Percentiles rank a stretch among this genome's conserved stretches.
phyloP scores from a whole-genome alignment of 2,113 vertebrate species.

The Prolemur simus region DNA sequence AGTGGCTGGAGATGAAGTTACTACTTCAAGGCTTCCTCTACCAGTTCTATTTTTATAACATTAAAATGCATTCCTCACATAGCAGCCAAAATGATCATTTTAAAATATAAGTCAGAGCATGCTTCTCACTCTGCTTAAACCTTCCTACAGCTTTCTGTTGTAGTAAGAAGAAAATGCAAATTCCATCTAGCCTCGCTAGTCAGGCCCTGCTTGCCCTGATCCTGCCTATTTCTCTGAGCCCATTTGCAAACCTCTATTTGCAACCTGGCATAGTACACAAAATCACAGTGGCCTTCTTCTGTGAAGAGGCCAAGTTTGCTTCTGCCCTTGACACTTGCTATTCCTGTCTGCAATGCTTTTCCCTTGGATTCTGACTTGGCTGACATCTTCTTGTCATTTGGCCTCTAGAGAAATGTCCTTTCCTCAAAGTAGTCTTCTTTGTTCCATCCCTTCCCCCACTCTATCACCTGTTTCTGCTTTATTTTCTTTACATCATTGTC shows the following conservation, averaged over 20 bases:
- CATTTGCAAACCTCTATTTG: neutral
- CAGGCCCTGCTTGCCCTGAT: neutral
- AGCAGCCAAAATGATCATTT: neutral
- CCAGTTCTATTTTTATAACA: slow-evolving; percentile 1
- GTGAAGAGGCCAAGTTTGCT: neutral
- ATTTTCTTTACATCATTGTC: neutral
- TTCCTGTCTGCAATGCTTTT: neutral
- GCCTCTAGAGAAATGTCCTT: neutral
- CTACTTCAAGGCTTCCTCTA: neutral
- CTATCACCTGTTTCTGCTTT: neutral
- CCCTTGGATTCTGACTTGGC: neutral
- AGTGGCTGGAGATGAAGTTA: neutral
- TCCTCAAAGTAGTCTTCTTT: neutral
- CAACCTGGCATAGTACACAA: neutral
- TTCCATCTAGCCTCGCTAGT: neutral
- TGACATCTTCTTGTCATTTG: neutral
- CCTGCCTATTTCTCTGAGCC: neutral
- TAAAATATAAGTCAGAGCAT: neutral
- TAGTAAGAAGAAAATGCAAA: neutral
- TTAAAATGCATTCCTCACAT: neutral
- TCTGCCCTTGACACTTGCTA: neutral
- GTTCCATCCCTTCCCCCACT: neutral
- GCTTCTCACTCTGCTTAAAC: neutral
- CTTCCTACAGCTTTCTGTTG: neutral
- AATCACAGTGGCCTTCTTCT: neutral